phyloP scores from a whole-genome alignment of 2,888 invertebrate species.

The Lamproptera curius region DNA sequence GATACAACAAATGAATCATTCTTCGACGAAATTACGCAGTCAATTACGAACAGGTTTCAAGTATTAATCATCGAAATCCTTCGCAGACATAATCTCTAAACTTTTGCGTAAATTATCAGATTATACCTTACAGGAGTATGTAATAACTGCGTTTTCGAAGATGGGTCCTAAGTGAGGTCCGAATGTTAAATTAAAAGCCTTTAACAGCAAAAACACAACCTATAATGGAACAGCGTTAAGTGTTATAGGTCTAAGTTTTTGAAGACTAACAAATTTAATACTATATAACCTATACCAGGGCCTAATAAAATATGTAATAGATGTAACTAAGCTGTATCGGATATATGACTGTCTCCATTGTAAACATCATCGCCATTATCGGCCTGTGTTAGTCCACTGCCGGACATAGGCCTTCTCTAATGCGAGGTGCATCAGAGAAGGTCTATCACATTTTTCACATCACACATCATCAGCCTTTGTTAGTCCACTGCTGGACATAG shows the following conservation, averaged over 20 bases:
- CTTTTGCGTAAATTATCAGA: constrained; percentile 17
- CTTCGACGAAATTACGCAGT: constrained; percentile 22
- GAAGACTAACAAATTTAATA: background rate
- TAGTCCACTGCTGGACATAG: too few species aligned
- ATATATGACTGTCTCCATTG: too few species aligned
- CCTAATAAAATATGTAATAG: background rate
- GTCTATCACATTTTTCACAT: too few species aligned
- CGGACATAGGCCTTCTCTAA: too few species aligned
- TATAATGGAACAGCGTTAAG: too few species aligned
- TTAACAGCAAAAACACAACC: too few species aligned
- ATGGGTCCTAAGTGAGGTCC: constrained; percentile 19
- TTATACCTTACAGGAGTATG: constrained; percentile 18
- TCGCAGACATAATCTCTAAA: constrained; percentile 21
- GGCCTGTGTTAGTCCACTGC: too few species aligned
- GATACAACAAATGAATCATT: constrained; percentile 13
- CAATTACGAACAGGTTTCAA: constrained; percentile 26
- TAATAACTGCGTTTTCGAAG: constrained; percentile 23
- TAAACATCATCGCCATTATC: too few species aligned
- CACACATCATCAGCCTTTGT: too few species aligned
- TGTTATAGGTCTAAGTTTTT: background rate
- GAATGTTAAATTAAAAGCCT: too few species aligned
- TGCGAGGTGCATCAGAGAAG: too few species aligned
- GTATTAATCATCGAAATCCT: constrained; percentile 13
- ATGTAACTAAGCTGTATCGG: too few species aligned
- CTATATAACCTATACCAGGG: background rate